A percentile compares a stretch with the other conserved stretches of the same genome.
Evolutionary conservation across 2,888 invertebrate species (phyloP).

Genomic region (Furcula furcula): DNA sequence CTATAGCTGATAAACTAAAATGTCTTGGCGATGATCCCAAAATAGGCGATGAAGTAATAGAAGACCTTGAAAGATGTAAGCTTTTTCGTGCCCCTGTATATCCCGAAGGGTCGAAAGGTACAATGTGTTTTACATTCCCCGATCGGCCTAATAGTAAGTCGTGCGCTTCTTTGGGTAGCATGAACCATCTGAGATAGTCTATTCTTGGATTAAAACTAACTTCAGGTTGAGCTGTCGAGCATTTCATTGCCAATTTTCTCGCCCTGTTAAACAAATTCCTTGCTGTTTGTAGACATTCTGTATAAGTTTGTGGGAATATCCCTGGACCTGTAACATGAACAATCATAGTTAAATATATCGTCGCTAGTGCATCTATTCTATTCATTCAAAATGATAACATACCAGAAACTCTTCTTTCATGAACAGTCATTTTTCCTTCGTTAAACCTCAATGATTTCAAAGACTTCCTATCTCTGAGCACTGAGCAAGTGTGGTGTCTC

Average conservation of each 20-base stretch:
- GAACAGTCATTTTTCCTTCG: constrained; percentile 88
- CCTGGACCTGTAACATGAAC: constrained; percentile 79
- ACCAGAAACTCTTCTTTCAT: constrained; percentile 86
- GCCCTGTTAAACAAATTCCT: constrained; percentile 89
- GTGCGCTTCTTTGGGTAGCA: constrained; percentile 93
- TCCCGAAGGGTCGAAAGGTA: constrained; percentile 87
- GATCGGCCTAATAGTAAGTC: constrained; percentile 87
- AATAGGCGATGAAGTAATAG: constrained; percentile 70
- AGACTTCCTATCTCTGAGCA: constrained; percentile 91
- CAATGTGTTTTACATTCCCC: constrained; percentile 88
- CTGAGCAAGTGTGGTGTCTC: constrained; percentile 90
- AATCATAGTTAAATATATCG: constrained; percentile 3
- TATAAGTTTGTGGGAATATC: constrained; percentile 87
- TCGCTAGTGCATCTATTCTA: too few relatives aligned
- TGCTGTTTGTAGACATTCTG: constrained; percentile 90
- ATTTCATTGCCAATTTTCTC: constrained; percentile 88
- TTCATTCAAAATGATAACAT: constrained; percentile 19
- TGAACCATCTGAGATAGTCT: constrained; percentile 91
- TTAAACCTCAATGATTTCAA: constrained; percentile 88
- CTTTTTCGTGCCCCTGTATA: constrained; percentile 79
- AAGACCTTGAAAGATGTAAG: constrained; percentile 56
- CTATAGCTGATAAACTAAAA: constrained; percentile 86
- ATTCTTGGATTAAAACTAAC: constrained; percentile 86
- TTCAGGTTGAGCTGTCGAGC: constrained; percentile 88
- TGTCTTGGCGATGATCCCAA: constrained; percentile 83